Base-by-base conservation (phyloP, 2,888 invertebrate species). In the Alitta virens region DNA sequence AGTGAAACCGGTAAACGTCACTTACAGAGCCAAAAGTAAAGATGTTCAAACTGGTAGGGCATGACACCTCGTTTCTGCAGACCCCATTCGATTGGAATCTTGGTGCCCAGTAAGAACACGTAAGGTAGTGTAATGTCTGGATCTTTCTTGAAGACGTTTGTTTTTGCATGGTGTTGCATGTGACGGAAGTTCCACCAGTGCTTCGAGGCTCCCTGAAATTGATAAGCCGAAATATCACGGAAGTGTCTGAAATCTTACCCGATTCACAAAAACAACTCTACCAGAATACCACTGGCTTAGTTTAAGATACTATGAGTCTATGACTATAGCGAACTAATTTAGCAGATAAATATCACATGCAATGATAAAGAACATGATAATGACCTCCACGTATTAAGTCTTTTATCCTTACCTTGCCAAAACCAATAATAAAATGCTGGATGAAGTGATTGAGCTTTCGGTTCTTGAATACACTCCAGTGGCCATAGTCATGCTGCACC, bases 161-260 rank as follows among this genome's bases (percentile, higher is more conserved):
- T 79, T 60, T 80, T 80, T 14, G 76, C 75, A 63, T 80, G 80
- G 62, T 80, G 80, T 42, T 75, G 74, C 61, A 72, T 75, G 63
- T 80, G 80, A 7, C 79, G 68, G 66, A 75, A 78, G 60, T 80
- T 80, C 80, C 80, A 80, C 80, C 80, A 80, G 52, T 76, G 72
- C 12, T 77, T 74, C 2, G 78, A 78, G 0, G 77, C 80, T 9
- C 77, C 80, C 79, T 80, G 65, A 2, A 24, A 58, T 18, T 7
- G 18, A 40, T n/a, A n/a, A n/a, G n/a, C n/a, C n/a, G n/a, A n/a
- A n/a, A n/a, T n/a, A n/a, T n/a, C n/a, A n/a, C n/a, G n/a, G n/a
- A n/a, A n/a, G n/a, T n/a, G n/a, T n/a, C n/a, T n/a, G n/a, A n/a
- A n/a, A n/a, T n/a, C n/a, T n/a, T n/a, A n/a, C n/a, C n/a, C n/a